phyloP scores from a whole-genome alignment of 2,888 invertebrate genomes.

The Slavum lentiscoides region DNA sequence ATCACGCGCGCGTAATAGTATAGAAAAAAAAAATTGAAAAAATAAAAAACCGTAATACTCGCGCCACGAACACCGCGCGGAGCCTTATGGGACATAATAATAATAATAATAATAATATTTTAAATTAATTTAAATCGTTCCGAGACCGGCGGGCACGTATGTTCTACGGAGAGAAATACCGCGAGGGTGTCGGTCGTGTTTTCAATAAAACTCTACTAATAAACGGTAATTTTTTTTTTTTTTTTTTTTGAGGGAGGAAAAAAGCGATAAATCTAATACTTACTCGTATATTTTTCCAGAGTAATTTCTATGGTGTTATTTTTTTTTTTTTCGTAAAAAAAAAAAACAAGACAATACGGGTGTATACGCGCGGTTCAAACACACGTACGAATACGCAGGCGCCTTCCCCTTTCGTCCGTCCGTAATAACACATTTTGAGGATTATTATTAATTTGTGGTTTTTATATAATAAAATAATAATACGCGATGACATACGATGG shows the following conservation, averaged over 20 bases:
- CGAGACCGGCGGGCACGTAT: slow-evolving; percentile 22
- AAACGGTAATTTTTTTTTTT: slow-evolving; percentile 42
- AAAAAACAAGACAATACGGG: slow-evolving; percentile 37
- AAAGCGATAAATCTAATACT: slow-evolving; percentile 45
- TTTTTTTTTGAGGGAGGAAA: not conserved
- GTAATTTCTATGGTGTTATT: not conserved
- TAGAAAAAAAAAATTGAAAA: too few species aligned
- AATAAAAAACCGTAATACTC: too few species aligned
- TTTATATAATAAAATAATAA: not conserved
- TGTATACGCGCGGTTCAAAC: not conserved
- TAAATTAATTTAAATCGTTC: slow-evolving; percentile 43
- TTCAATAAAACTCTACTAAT: slow-evolving; percentile 34
- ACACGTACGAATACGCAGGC: not conserved
- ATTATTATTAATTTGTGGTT: slow-evolving; percentile 44
- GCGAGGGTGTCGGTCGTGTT: slow-evolving; percentile 26
- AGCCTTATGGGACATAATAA: slow-evolving; percentile 18
- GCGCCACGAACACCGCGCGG: not conserved
- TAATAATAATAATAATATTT: slow-evolving; percentile 25
- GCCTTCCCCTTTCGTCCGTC: too few species aligned
- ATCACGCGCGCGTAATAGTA: too few species aligned
- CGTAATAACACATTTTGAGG: too few species aligned
- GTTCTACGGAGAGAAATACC: not conserved
- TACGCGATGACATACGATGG: too few species aligned
- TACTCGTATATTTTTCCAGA: not conserved
- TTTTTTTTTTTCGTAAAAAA: not conserved